These are phyloP conservation scores for Anastrepha obliqua DNA, from an alignment of 1,140 invertebrate species.

Conservation along the genomic window DNA sequence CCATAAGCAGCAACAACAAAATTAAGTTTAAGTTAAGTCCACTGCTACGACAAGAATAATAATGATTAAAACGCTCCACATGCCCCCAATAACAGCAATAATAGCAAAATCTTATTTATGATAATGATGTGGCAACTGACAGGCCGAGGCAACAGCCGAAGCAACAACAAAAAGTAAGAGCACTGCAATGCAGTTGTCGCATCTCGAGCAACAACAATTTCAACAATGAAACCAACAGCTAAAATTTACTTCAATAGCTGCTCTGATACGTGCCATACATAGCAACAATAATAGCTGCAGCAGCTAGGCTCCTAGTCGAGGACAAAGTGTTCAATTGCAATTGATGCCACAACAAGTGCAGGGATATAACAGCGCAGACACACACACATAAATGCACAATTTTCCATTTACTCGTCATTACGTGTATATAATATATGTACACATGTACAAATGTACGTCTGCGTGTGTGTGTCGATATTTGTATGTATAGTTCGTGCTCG, in stretches of 20 bases:
- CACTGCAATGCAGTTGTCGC: slow-evolving; percentile 19
- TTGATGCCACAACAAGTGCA: slow-evolving; percentile 51
- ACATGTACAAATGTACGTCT: too few species aligned
- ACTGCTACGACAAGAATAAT: background rate
- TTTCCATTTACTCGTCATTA: background rate
- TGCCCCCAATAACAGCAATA: background rate
- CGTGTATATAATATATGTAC: background rate
- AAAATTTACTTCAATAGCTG: background rate
- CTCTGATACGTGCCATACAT: background rate
- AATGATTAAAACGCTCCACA: background rate
- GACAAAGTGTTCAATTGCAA: slow-evolving; percentile 52
- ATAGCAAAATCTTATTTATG: slow-evolving; percentile 39
- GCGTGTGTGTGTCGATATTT: background rate
- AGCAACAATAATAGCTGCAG: slow-evolving; percentile 31
- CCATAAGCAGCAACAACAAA: background rate
- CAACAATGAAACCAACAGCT: background rate
- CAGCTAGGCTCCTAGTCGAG: background rate
- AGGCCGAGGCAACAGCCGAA: background rate
- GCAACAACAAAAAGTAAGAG: background rate
- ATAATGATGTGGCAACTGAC: slow-evolving; percentile 49
- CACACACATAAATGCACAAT: background rate
- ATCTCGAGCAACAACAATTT: background rate
- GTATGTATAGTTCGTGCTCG: background rate
- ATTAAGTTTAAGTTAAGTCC: background rate
- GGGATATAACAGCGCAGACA: slow-evolving; percentile 33